These are phyloP conservation scores for Thymelicus sylvestris DNA, from an alignment of 2,888 invertebrate genomes.

Conservation along the genomic window DNA sequence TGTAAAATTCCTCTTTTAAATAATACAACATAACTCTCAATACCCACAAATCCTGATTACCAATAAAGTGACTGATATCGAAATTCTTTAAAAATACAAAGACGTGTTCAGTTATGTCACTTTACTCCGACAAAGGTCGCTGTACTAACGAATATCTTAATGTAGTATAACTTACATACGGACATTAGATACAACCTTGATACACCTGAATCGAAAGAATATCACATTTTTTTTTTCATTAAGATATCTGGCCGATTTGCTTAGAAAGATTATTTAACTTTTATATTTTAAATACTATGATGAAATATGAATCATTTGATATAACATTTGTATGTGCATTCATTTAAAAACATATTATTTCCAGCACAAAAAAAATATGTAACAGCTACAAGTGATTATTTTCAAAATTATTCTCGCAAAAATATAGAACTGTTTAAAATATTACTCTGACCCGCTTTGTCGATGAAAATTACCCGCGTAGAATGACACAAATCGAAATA, in stretches of 20 bases:
- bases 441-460: conserved; percentile 22
- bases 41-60: too few species aligned
- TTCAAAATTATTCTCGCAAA: conserved; percentile 11
- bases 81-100: background rate
- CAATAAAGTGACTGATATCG: too few species aligned
- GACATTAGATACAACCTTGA: conserved; percentile 49
- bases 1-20: too few species aligned
- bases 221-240: conserved; percentile 51
- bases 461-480: background rate
- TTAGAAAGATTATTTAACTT: conserved; percentile 34
- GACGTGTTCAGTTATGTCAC: background rate
- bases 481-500: conserved; percentile 2
- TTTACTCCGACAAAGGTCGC: conserved; percentile 26
- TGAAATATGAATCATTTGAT: background rate
- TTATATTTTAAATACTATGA: conserved; percentile 33
- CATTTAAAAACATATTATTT: background rate
- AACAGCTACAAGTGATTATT: too few species aligned
- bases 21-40: too few species aligned
- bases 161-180: conserved; percentile 31
- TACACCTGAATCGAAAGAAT: conserved; percentile 48
- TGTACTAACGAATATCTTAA: conserved; percentile 25
- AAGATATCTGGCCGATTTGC: conserved; percentile 59
- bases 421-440: conserved; percentile 14
- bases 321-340: background rate
- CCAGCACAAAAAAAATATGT: too few species aligned